Evolutionary conservation across 2,113 vertebrate genomes (phyloP).

Genomic region (Isurus oxyrinchus): DNA sequence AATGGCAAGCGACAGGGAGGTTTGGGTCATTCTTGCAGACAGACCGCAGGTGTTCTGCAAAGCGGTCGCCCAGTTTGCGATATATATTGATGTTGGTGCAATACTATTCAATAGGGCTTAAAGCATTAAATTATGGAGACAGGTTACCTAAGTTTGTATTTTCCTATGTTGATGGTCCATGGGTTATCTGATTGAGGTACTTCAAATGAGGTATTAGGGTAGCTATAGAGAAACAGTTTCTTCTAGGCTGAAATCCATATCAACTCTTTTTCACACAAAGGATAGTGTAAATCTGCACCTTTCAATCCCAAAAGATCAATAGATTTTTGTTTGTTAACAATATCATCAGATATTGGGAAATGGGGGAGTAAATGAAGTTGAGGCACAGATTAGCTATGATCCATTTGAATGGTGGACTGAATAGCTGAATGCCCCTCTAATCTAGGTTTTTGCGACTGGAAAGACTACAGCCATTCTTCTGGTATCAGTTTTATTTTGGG

Average conservation of each 20-base stretch:
- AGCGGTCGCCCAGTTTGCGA: no score
- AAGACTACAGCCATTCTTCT: background rate
- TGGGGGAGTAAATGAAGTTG: background rate
- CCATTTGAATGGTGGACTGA: background rate
- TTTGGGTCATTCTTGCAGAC: no score
- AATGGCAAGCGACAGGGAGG: no score
- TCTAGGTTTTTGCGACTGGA: background rate
- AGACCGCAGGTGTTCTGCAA: no score
- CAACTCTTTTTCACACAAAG: background rate
- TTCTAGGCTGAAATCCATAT: background rate
- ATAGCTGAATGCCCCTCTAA: background rate
- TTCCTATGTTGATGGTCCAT: background rate
- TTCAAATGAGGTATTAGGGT: background rate
- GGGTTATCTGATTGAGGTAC: background rate
- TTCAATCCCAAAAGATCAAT: background rate
- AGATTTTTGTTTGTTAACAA: no score
- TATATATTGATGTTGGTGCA: background rate
- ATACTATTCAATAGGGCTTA: background rate
- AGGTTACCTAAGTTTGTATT: background rate
- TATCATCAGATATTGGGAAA: background rate
- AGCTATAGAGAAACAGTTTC: background rate
- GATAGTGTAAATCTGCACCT: background rate
- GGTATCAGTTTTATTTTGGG: background rate
- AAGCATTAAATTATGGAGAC: background rate
- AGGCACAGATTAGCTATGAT: background rate